Conservation (phyloP, 2,113 vertebrate species). For the Diadophis punctatus region DNA sequence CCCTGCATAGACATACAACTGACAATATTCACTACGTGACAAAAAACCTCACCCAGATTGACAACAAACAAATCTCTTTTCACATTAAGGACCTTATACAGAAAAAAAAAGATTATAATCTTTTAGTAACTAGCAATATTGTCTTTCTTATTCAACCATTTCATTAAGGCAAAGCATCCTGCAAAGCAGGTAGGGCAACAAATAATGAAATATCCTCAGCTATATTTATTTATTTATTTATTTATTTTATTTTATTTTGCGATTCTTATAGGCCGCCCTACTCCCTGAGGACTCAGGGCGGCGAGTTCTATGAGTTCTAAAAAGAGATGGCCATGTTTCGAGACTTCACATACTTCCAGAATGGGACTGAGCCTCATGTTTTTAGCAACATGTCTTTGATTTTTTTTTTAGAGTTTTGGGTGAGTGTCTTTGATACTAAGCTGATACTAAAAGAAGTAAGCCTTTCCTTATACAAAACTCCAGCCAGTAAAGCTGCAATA, state of each 20-base stretch:
- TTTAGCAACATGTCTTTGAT: not conserved
- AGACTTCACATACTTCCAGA: not conserved
- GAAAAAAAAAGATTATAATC: too few relatives aligned
- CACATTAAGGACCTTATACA: not conserved
- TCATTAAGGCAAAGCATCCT: not conserved
- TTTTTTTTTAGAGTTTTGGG: not conserved
- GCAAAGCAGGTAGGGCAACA: not conserved
- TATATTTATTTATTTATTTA: too few relatives aligned
- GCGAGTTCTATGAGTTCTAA: not conserved
- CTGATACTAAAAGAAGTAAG: not conserved
- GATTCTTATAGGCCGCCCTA: too few relatives aligned
- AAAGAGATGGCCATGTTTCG: not conserved
- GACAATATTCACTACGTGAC: too few relatives aligned
- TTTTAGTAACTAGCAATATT: not conserved
- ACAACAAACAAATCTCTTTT: not conserved
- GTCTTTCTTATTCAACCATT: not conserved
- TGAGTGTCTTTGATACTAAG: not conserved
- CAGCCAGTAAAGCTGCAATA: not conserved
- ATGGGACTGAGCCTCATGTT: not conserved
- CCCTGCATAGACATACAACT: too few relatives aligned
- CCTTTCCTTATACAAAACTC: not conserved
- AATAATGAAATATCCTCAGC: not conserved
- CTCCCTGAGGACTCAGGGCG: too few relatives aligned
- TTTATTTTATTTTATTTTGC: too few relatives aligned
- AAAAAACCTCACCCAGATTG: not conserved